phyloP scores from a whole-genome alignment of 2,113 vertebrate genomes.

The Gobiocypris rarus region DNA sequence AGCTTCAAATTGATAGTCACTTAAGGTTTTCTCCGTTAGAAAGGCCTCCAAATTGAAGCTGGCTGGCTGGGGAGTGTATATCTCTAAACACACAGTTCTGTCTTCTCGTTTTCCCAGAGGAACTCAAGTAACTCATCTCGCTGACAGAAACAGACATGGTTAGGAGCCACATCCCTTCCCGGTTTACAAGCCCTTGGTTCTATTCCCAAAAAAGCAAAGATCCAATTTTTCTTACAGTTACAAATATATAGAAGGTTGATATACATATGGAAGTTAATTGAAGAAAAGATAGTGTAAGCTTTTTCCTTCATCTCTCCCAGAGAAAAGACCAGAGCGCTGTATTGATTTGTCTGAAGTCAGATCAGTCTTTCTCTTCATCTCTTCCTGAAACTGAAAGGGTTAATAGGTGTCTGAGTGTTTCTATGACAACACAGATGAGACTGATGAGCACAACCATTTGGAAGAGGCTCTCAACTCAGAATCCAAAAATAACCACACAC shows the following conservation, averaged over 20 bases:
- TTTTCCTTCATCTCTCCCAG: background rate
- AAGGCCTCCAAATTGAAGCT: background rate
- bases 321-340: background rate
- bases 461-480: conserved; percentile 40
- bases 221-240: background rate
- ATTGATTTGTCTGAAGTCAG: background rate
- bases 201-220: background rate
- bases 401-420: conserved; percentile 45
- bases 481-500: conserved; percentile 45
- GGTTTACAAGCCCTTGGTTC: background rate
- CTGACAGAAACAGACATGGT: background rate
- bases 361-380: conserved; percentile 8
- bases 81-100: conserved; percentile 10
- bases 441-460: conserved; percentile 26
- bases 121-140: background rate
- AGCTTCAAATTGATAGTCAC: background rate
- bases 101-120: background rate
- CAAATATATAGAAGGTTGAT: background rate
- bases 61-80: background rate
- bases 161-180: background rate
- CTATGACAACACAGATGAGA: conserved; percentile 55
- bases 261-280: background rate
- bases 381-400: conserved; percentile 6
- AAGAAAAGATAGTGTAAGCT: background rate
- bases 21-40: background rate